Evolutionary conservation across 2,113 vertebrate genomes (phyloP).

Genomic region (Pogonocichla stellata): DNA sequence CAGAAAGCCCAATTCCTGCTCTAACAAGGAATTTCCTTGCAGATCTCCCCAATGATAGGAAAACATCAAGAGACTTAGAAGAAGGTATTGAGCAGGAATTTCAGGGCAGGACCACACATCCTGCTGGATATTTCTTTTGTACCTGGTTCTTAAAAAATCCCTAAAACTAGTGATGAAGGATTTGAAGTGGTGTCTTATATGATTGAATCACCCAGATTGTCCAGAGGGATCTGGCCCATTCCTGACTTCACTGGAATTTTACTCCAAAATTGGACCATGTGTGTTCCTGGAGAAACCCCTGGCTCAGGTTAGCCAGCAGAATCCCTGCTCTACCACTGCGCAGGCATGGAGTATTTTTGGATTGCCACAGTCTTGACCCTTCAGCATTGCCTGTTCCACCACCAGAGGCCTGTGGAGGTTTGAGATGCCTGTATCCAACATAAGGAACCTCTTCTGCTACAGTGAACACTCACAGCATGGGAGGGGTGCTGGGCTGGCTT

Average conservation of each 20-base stretch:
- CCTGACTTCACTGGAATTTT: neutral
- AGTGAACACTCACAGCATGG: fast-evolving
- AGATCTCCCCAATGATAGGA: neutral
- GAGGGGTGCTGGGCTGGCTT: neutral
- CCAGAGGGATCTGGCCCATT: neutral
- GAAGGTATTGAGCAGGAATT: neutral
- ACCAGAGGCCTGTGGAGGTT: neutral
- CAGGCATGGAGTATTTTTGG: neutral
- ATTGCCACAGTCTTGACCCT: neutral
- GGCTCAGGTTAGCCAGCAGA: neutral
- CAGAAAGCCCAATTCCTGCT: neutral
- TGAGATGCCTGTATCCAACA: neutral
- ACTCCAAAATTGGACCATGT: neutral
- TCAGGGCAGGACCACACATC: neutral
- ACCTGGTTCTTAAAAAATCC: neutral
- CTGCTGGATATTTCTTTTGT: neutral
- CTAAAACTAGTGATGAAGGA: neutral
- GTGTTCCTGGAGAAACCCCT: neutral
- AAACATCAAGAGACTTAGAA: neutral
- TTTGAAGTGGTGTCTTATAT: neutral
- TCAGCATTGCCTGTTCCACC: neutral
- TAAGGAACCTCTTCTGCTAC: neutral
- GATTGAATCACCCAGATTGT: neutral
- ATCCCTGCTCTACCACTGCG: neutral
- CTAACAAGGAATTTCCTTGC: neutral